Percentiles rank a stretch among this genome's conserved stretches.
These are phyloP conservation scores for Aspidiotus rigidus DNA, from an alignment of 2,888 invertebrate genomes.

Conservation along the genomic window DNA sequence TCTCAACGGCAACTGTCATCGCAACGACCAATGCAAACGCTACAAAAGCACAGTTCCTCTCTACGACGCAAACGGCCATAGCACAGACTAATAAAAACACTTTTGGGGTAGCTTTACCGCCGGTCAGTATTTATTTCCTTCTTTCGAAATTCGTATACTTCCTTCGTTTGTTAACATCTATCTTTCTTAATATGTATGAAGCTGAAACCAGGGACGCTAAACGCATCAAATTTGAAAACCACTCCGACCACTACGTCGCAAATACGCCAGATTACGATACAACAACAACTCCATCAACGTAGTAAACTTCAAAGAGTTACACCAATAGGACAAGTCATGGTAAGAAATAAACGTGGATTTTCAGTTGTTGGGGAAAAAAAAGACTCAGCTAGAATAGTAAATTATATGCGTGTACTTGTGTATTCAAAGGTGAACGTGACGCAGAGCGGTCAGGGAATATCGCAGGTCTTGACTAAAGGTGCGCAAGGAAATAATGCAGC, in stretches of 20 bases:
- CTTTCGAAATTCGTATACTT: not conserved
- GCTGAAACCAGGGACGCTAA: conserved; percentile 32
- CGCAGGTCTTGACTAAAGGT: conserved; percentile 52
- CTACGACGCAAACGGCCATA: conserved; percentile 16
- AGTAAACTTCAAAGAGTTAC: conserved; percentile 56
- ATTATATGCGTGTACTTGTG: not conserved
- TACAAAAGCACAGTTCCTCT: conserved; percentile 24
- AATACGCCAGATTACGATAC: conserved; percentile 55
- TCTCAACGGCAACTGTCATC: conserved; percentile 27
- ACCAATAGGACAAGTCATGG: conserved; percentile 49
- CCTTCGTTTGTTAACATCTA: not conserved
- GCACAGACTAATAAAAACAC: conserved; percentile 39
- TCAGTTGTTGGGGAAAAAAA: too few species aligned
- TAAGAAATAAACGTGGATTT: conserved; percentile 37
- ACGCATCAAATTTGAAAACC: conserved; percentile 30
- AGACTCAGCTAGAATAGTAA: not conserved
- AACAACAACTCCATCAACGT: conserved; percentile 44
- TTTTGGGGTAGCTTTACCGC: conserved; percentile 23
- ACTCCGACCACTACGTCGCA: conserved; percentile 48
- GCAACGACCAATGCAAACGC: conserved; percentile 33
- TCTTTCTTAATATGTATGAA: not conserved
- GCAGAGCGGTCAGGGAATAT: conserved; percentile 43
- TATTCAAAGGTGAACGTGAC: conserved; percentile 25
- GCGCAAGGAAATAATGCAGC: conserved; percentile 35
- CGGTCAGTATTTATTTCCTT: conserved; percentile 3